Conservation (phyloP, 2,797 vertebrate species). For the Lepidocolaptes lacrymiger region DNA sequence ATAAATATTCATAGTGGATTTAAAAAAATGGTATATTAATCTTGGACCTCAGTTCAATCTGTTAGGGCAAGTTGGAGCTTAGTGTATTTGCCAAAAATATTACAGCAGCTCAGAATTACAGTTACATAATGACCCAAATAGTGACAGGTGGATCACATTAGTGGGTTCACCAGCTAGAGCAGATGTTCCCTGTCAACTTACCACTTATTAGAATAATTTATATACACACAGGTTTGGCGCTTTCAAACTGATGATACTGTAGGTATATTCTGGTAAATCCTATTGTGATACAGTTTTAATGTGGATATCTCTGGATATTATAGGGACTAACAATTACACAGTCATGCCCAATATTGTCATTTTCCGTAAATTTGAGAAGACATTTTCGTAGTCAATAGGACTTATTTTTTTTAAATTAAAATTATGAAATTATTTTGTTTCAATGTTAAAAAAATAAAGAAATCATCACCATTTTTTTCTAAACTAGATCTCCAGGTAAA, state of each 20-base stretch:
- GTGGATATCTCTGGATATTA: background rate
- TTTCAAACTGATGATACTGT: background rate
- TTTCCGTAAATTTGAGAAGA: background rate
- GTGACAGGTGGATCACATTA: constrained; percentile 41
- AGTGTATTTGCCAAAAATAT: background rate
- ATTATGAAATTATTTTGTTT: background rate
- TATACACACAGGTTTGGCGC: background rate
- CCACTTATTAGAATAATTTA: constrained; percentile 2
- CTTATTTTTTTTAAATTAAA: background rate
- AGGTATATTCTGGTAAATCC: background rate
- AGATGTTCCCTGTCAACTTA: constrained; percentile 19
- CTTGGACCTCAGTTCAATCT: background rate
- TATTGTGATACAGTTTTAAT: background rate
- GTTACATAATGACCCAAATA: background rate
- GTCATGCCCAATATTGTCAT: background rate
- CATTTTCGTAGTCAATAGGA: background rate
- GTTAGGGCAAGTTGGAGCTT: background rate
- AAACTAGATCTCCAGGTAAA: background rate
- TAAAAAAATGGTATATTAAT: background rate
- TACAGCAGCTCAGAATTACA: background rate
- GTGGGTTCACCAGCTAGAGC: background rate
- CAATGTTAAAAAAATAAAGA: background rate
- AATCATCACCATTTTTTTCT: background rate
- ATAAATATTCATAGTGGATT: background rate
- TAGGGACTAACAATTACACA: background rate